These are phyloP conservation scores for Aphelocoma coerulescens DNA, from an alignment of 2,113 vertebrate genomes.

Conservation along the genomic window DNA sequence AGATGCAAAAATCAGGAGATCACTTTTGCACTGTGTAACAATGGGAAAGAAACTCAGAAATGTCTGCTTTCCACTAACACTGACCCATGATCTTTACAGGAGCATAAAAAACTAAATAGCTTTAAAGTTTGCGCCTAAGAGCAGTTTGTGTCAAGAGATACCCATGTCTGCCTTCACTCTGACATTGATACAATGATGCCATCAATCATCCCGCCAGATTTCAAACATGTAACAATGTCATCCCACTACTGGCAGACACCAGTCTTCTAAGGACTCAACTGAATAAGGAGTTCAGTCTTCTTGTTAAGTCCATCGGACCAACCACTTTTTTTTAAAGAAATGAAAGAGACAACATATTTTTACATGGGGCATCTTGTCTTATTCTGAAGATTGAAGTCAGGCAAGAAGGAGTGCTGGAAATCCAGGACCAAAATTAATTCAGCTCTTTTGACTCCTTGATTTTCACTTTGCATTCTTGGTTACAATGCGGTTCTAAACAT, in stretches of 20 bases:
- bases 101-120: neutral
- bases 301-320: fast-evolving
- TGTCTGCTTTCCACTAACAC: neutral
- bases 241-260: neutral
- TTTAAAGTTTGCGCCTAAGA: neutral
- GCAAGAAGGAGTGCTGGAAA: neutral
- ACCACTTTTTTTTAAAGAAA: neutral
- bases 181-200: neutral
- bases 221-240: neutral
- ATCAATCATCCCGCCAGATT: neutral
- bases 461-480: neutral
- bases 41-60: neutral
- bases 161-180: neutral
- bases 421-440: neutral
- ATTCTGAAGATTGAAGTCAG: neutral
- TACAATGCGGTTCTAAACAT: neutral
- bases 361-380: neutral
- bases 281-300: neutral
- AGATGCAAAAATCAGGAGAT: neutral
- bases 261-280: neutral
- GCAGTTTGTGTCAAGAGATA: neutral
- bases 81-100: neutral
- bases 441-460: neutral
- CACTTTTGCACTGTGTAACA: neutral
- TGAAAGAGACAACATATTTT: neutral